Conservation (phyloP, 2,113 vertebrate species). For the Saccopteryx bilineata region DNA sequence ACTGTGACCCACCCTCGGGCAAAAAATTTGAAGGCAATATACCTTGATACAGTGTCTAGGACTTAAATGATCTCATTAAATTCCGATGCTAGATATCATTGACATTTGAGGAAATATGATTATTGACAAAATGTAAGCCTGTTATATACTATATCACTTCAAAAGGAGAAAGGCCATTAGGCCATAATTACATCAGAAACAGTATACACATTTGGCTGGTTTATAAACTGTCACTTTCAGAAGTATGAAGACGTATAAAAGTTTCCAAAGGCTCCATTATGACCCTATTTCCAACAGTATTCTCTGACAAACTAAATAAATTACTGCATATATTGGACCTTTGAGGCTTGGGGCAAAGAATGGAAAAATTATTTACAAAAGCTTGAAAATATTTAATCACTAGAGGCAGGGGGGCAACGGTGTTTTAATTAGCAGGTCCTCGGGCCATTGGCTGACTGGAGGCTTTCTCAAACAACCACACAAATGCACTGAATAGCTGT, state of each 20-base stretch:
- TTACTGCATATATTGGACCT: slow-evolving; percentile 91
- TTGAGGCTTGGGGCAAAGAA: slow-evolving; percentile 95
- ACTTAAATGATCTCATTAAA: slow-evolving; percentile 81
- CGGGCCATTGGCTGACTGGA: slow-evolving; percentile 95
- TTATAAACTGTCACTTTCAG: slow-evolving; percentile 87
- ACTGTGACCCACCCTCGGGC: slow-evolving; percentile 51
- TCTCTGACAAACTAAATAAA: slow-evolving; percentile 91
- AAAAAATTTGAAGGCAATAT: slow-evolving; percentile 47
- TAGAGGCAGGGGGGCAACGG: slow-evolving; percentile 95
- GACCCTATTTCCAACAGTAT: slow-evolving; percentile 88
- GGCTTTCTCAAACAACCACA: slow-evolving; percentile 96
- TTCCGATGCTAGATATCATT: slow-evolving; percentile 77
- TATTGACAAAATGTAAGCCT: slow-evolving; percentile 82
- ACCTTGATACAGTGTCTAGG: slow-evolving; percentile 72
- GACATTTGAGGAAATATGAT: slow-evolving; percentile 85
- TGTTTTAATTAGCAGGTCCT: slow-evolving; percentile 98
- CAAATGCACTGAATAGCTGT: slow-evolving; percentile 93
- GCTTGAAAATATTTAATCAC: slow-evolving; percentile 99
- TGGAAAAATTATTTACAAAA: slow-evolving; percentile 98
- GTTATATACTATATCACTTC: slow-evolving; percentile 83
- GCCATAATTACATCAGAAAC: slow-evolving; percentile 86
- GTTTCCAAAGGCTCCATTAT: slow-evolving; percentile 87
- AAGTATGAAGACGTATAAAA: slow-evolving; percentile 85
- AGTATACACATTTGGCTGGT: slow-evolving; percentile 84
- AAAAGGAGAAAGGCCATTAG: slow-evolving; percentile 86